Evolutionary conservation across 2,797 vertebrate species (phyloP).

Genomic region (Pangasius krempfi): DNA sequence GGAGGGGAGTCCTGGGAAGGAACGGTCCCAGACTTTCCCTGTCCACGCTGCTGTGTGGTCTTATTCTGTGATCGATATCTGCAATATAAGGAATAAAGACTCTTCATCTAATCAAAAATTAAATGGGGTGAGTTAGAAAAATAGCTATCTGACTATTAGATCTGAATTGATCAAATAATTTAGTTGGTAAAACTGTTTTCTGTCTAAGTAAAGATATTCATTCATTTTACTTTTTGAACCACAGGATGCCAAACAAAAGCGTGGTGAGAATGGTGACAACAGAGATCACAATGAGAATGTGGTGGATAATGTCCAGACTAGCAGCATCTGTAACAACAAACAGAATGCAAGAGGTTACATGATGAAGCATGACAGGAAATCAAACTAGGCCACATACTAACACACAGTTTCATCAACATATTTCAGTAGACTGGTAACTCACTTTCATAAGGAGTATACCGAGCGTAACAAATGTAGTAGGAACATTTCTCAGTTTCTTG

Average conservation of each 20-base stretch:
- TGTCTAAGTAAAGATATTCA: background rate
- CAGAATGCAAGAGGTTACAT: background rate
- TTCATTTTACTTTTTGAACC: slow-evolving; percentile 66
- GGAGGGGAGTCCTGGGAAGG: slow-evolving; percentile 36
- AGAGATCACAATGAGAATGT: slow-evolving; percentile 47
- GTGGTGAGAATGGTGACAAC: slow-evolving; percentile 46
- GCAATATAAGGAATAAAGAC: slow-evolving; percentile 21
- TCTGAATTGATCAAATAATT: background rate
- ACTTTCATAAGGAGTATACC: background rate
- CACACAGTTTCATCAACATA: background rate
- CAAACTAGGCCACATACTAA: slow-evolving; percentile 39
- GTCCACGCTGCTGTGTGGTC: slow-evolving; percentile 50
- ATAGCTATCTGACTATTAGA: background rate
- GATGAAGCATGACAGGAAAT: slow-evolving; percentile 31
- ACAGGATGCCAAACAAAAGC: slow-evolving; percentile 53
- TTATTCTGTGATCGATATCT: slow-evolving; percentile 65
- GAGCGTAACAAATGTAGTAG: background rate
- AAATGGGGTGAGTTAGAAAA: background rate
- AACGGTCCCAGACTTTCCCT: background rate
- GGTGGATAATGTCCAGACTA: accelerated
- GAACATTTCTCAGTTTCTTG: background rate
- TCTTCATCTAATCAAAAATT: background rate
- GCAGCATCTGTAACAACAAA: slow-evolving; percentile 5
- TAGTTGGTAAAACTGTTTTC: background rate
- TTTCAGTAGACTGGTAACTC: background rate